A percentile compares a stretch with the other conserved stretches of the same genome.
phyloP scores from a whole-genome alignment of 2,113 vertebrate genomes.

The Ovis aries region ARS-UI_Ramb_v3.0 NC_056060.1:27313001-27313500 shows the following conservation, averaged over 20 bases:
- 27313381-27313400: not conserved
- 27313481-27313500: not conserved
- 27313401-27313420: accelerated
- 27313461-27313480: not conserved
- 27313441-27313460: not conserved
- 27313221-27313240: not conserved
- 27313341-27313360: not conserved
- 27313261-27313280: not conserved
- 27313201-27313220: not conserved
- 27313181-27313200: not conserved
- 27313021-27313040: no score
- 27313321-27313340: not conserved
- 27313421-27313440: not conserved
- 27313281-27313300: not conserved
- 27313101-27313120: no score
- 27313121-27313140: not conserved
- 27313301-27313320: not conserved
- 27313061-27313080: no score
- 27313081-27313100: no score
- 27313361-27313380: not conserved
- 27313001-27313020: no score
- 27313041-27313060: no score
- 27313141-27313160: not conserved
- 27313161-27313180: not conserved
- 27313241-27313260: not conserved